Base-by-base conservation (phyloP, 1,140 invertebrate genomes). In the Homarus americanus region DNA sequence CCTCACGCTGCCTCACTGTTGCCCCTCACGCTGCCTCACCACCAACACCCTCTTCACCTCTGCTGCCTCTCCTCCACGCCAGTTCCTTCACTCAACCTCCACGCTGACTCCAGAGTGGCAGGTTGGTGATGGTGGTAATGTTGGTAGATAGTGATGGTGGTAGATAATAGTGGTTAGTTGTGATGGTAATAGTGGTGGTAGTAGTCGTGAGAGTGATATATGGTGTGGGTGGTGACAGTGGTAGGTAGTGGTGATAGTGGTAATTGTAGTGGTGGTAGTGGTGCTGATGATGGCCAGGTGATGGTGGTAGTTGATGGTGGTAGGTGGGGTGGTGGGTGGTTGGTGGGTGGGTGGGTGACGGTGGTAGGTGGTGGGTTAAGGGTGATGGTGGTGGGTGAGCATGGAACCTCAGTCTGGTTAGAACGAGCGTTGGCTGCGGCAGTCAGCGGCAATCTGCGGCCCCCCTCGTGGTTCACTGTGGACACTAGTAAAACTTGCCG, bases 1-100 rank as follows among this genome's bases (percentile, higher is more conserved):
- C 20, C 40, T 80, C 78, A 28, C 44, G 20, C 63, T 76, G 28
- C 36, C 73, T 76, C 73, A 34, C 78, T 69, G 49, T 69, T 32
- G 28, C 34, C 63, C 53, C 49, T 73, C 28, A 34, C 34, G 49
- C 85, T 58, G 40, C 20, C 28, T 72, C 58, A 10, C 73, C 5
- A 3, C 73, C 41, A 10, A 24, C 20, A 12, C 82, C 36, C 32
- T 40, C 53, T 34, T 53, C 36, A 34, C 5, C 58, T 72, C 78
- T 17, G 12, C n/a, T n/a, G 9, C 2, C 44, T 34, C 24, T 41
- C n/a, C 41, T 28, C 38, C 36, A 24, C 66, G 66, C 4, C 20
- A 4, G 12, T 9, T 2, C 4, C 2, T 24, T 34, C 4, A 12
- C 32, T 3, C 10, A n/a, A 15, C 3, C 2, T 28, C 10, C 28